Evolutionary conservation across 2,113 vertebrate species (phyloP).

Genomic region (Micromys minutus): DNA sequence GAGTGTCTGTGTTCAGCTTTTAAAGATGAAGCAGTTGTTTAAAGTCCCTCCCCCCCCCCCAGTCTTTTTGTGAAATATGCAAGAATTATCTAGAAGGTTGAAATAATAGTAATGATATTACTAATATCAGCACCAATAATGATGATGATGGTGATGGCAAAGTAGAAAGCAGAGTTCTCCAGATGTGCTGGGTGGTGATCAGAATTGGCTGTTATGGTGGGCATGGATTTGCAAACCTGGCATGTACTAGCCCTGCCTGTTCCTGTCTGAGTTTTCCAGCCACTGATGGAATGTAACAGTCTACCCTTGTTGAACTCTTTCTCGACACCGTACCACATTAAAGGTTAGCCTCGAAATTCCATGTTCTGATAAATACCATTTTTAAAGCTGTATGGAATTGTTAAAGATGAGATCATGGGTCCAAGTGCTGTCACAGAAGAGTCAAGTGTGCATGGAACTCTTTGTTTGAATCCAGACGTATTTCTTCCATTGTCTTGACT

Average conservation of each 20-base stretch:
- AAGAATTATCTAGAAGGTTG: background rate
- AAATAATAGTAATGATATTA: background rate
- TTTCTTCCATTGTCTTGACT: conserved; percentile 11
- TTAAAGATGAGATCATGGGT: conserved; percentile 8
- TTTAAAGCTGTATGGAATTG: background rate
- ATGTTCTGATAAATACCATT: conserved; percentile 48
- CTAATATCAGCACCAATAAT: background rate
- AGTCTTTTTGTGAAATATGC: background rate
- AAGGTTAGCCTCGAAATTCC: conserved; percentile 76
- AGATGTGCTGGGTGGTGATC: background rate
- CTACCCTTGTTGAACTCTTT: conserved; percentile 65
- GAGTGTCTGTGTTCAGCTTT: background rate
- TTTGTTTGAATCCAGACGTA: background rate
- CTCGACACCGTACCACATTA: background rate
- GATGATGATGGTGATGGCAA: background rate
- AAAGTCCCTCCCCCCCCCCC: too few species aligned
- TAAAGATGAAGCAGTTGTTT: background rate
- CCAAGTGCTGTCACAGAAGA: background rate
- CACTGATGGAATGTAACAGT: conserved; percentile 69
- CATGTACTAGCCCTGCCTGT: conserved; percentile 16
- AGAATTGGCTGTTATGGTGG: background rate
- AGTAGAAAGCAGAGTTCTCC: background rate
- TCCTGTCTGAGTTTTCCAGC: conserved; percentile 68
- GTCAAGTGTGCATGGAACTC: background rate
- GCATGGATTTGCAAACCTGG: conserved; percentile 53